Evolutionary conservation across 2,113 vertebrate species (phyloP).

Genomic region (Cochlearius cochlearius): DNA sequence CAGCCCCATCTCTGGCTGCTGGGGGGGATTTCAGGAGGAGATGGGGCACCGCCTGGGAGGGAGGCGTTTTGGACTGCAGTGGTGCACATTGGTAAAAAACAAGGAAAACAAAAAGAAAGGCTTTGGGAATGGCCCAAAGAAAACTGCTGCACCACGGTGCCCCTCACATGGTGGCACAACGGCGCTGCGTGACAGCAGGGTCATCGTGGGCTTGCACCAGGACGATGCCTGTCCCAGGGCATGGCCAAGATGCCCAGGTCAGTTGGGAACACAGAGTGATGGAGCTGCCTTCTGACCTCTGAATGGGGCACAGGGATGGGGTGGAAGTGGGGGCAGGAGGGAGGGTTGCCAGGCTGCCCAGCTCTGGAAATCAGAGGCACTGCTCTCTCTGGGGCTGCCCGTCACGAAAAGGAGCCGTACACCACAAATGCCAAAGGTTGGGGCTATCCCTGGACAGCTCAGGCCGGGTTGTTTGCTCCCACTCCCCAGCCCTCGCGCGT

Average conservation of each 20-base stretch:
- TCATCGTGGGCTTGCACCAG: not conserved
- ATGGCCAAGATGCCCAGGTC: rapidly evolving
- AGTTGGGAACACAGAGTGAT: not conserved
- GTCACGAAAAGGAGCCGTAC: rapidly evolving
- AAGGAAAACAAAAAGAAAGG: not conserved
- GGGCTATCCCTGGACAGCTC: not conserved
- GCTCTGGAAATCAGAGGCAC: not conserved
- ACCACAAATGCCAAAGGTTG: not conserved
- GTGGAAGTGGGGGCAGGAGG: not conserved
- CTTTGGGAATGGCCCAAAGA: not conserved
- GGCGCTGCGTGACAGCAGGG: rapidly evolving
- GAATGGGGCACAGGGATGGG: not conserved
- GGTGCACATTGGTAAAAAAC: not conserved
- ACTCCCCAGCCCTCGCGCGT: not conserved
- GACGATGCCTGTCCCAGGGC: not conserved
- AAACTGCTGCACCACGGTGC: not conserved
- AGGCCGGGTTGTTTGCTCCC: not conserved
- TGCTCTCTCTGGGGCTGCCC: not conserved
- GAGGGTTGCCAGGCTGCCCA: not conserved
- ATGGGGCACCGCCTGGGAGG: not conserved
- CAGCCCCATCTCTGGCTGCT: rapidly evolving
- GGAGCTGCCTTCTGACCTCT: not conserved
- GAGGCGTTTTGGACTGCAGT: not conserved
- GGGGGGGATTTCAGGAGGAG: not conserved
- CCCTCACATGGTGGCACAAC: not conserved